Percentiles rank a stretch among this genome's conserved stretches.
These are phyloP conservation scores for Salticus scenicus DNA, from an alignment of 2,888 invertebrate species.

Conservation along the genomic window DNA sequence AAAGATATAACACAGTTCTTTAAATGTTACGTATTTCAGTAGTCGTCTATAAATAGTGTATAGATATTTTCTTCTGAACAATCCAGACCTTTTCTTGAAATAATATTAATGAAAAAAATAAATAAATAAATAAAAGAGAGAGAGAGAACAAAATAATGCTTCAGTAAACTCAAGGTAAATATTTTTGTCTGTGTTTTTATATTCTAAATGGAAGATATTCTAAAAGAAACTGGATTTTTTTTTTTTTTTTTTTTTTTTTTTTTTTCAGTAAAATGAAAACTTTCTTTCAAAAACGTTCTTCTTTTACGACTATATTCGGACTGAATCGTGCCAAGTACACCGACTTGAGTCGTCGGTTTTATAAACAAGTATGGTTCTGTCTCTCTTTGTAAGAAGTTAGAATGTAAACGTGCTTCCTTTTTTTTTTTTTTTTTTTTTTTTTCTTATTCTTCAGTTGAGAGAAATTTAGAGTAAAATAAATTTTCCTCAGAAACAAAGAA, in stretches of 20 bases:
- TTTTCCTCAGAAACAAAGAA: not conserved
- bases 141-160: not conserved
- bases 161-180: not conserved
- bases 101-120: too few species aligned
- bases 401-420: not conserved
- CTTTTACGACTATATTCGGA: not conserved
- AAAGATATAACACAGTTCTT: too few species aligned
- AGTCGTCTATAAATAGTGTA: too few species aligned
- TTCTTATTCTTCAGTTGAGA: too few species aligned
- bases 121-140: too few species aligned
- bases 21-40: too few species aligned
- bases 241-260: too few species aligned
- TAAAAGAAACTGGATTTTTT: not conserved
- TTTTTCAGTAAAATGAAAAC: not conserved
- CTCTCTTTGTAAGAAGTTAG: not conserved
- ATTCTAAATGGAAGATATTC: not conserved
- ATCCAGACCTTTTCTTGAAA: too few species aligned
- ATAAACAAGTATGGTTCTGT: not conserved
- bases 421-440: too few species aligned
- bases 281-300: not conserved
- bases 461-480: not conserved
- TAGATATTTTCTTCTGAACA: too few species aligned
- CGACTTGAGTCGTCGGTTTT: not conserved
- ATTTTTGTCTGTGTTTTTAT: not conserved
- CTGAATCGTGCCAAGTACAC: conserved; percentile 3